phyloP scores from a whole-genome alignment of 2,797 vertebrate species.

The Poeciliopsis infans region DNA sequence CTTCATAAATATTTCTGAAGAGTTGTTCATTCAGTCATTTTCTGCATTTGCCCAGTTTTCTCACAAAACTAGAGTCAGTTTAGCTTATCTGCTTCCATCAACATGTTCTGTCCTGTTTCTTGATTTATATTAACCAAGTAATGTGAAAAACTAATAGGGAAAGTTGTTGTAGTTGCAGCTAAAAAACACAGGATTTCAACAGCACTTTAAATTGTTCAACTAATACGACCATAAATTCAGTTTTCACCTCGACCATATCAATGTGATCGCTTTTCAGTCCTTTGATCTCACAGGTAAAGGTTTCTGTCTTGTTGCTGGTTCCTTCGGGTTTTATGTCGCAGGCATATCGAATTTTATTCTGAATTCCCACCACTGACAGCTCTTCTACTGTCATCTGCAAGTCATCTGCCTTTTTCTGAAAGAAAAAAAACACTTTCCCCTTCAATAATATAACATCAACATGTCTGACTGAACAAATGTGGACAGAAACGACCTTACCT shows the following conservation, averaged over 20 bases:
- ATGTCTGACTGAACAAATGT: background rate
- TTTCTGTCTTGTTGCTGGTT: constrained; percentile 18
- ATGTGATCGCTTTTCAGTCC: background rate
- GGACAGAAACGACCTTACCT: constrained; percentile 58
- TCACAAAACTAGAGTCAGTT: background rate
- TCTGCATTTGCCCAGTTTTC: background rate
- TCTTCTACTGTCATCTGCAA: constrained; percentile 83
- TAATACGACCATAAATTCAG: background rate
- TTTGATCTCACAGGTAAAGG: constrained; percentile 65
- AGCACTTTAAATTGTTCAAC: background rate
- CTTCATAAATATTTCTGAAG: too few species aligned
- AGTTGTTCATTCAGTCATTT: too few species aligned
- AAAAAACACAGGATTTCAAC: background rate
- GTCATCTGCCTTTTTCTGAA: constrained; percentile 87
- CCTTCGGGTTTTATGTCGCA: constrained; percentile 74
- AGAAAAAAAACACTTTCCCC: constrained; percentile 13
- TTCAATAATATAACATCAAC: background rate
- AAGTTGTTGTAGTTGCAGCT: background rate
- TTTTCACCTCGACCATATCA: constrained; percentile 58
- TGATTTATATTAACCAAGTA: background rate
- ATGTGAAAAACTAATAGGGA: background rate
- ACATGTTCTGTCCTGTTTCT: background rate
- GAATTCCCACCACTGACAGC: constrained; percentile 76
- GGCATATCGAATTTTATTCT: constrained; percentile 24
- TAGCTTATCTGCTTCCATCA: background rate